These are phyloP conservation scores for Myotis findleyi DNA, from an alignment of 2,797 vertebrate genomes.

Conservation along the genomic window DNA sequence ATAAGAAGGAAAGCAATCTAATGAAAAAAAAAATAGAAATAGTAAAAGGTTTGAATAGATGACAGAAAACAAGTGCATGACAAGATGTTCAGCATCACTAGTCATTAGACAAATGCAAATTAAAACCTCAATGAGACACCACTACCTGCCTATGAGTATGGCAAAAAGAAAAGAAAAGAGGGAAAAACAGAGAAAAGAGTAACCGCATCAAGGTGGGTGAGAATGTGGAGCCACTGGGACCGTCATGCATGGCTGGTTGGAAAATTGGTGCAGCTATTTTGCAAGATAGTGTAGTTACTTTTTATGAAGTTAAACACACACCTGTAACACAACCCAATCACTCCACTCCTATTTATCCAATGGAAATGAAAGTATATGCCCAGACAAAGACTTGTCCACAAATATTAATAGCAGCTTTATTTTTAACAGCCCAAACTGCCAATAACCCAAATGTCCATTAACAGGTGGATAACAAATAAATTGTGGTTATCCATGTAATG, in stretches of 20 bases:
- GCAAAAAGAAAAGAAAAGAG: background rate
- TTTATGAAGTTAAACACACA: background rate
- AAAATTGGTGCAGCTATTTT: background rate
- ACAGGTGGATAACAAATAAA: background rate
- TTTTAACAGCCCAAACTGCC: background rate
- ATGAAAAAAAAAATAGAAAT: background rate
- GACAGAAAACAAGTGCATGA: background rate
- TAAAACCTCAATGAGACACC: background rate
- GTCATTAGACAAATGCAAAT: background rate
- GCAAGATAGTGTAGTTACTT: background rate
- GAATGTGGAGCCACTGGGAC: background rate
- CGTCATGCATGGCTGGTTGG: background rate
- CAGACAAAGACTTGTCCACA: background rate
- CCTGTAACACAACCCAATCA: background rate
- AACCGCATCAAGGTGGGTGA: background rate
- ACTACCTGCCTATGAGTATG: background rate
- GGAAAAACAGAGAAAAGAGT: background rate
- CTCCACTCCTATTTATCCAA: background rate
- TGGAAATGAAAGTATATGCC: background rate
- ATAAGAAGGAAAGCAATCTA: background rate
- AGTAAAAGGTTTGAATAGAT: background rate
- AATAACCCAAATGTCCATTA: background rate
- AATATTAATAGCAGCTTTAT: background rate
- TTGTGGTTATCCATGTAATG: background rate
- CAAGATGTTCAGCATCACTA: background rate